Base-by-base conservation (phyloP, 1,140 invertebrate genomes). In the Hormaphis cornu region DNA sequence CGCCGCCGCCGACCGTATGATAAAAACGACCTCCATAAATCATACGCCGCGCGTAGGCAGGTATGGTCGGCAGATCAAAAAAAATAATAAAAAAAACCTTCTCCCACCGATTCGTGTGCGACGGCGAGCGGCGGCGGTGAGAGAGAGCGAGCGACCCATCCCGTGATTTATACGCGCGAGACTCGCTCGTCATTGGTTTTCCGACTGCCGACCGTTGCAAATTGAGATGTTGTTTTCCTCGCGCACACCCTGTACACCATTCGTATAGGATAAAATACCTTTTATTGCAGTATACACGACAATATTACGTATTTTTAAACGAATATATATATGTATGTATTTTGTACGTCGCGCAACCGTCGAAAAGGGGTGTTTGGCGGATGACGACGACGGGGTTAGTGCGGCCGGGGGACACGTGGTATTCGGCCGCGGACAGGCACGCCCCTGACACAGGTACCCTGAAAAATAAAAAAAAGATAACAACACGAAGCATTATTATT, bases 1-100 rank as follows among this genome's bases (percentile, higher is more conserved):
- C n/a, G n/a, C n/a, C n/a, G n/a, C 44, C 61, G 24, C 61, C 33
- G 61, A 46, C 61, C 50, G 44, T 66, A 18, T 66, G 61, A 66
- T 66, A 66, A 66, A 66, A 66, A 66, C 61, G 24, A 66, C 61
- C 61, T 66, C 44, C 44, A 66, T 66, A 66, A 66, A 66, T 66
- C 61, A 66, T 50, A n/a, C 18, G 18, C 42, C 42, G 42, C 12
- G 12, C 46, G 42, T 63, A 54, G 20, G 14, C 54, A 20, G 33
- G 35, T 24, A 37, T 58, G 24, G 61, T 66, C 44, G 28, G 28
- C 44, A 22, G 44, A 48, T 44, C 44, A 4, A 63, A 46, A 63
- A 42, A n/a, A 42, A 42, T n/a, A 42, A 42, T 3, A 42, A 56
- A 63, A 61, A 61, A 44, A 22, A 33, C 46, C 58, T 61, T 63